phyloP scores from a whole-genome alignment of 2,888 invertebrate species.

The Panzeria rudis region DNA sequence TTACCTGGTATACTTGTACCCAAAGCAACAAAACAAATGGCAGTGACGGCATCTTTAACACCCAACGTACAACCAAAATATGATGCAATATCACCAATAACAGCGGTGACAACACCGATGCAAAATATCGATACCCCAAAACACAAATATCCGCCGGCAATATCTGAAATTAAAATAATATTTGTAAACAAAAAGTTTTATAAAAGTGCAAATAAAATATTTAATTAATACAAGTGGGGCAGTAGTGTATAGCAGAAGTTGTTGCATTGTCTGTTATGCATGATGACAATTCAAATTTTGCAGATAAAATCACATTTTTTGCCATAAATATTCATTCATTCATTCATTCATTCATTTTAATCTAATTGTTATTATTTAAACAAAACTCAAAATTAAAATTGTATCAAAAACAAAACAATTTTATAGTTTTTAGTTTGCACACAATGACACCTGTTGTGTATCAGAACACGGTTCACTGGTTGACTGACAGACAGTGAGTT shows the following conservation, averaged over 20 bases:
- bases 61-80: slow-evolving; percentile 99
- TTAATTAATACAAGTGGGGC: background rate
- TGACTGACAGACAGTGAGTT: slow-evolving; percentile 15
- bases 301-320: slow-evolving; percentile 47
- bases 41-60: slow-evolving; percentile 98
- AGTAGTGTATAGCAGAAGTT: slow-evolving; percentile 15
- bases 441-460: slow-evolving; percentile 61
- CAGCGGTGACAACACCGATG: slow-evolving; percentile 97
- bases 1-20: slow-evolving; percentile 99
- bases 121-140: slow-evolving; percentile 95
- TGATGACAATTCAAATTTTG: slow-evolving; percentile 2
- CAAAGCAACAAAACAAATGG: slow-evolving; percentile 98
- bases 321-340: background rate
- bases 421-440: slow-evolving; percentile 21
- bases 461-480: slow-evolving; percentile 1
- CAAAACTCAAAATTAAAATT: slow-evolving; percentile 23
- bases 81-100: slow-evolving; percentile 98
- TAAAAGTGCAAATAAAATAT: slow-evolving; percentile 7
- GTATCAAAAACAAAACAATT: background rate
- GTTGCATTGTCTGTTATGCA: slow-evolving; percentile 7
- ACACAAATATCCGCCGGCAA: slow-evolving; percentile 97
- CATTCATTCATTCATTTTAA: slow-evolving; percentile 11
- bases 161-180: slow-evolving; percentile 86
- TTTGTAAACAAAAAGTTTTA: background rate
- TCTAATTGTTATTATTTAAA: slow-evolving; percentile 48